Conservation (phyloP, 2,797 vertebrate species). For the Hirundo rustica region DNA sequence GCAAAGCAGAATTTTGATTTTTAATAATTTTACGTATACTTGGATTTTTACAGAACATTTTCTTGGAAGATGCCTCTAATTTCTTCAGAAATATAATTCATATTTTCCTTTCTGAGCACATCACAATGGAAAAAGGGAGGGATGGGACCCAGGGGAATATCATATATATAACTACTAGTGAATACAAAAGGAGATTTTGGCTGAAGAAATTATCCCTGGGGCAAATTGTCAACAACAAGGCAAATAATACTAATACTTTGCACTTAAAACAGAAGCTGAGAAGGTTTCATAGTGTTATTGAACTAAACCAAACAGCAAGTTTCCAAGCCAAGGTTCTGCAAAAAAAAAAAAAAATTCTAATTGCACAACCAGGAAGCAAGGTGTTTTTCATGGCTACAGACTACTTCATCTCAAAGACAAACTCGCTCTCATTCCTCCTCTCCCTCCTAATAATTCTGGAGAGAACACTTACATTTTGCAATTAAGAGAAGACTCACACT, state of each 20-base stretch:
- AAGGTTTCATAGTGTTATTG: background rate
- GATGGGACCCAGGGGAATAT: background rate
- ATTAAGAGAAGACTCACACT: background rate
- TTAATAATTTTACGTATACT: background rate
- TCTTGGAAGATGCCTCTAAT: background rate
- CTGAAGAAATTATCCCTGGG: background rate
- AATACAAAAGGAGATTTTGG: background rate
- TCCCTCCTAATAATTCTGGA: background rate
- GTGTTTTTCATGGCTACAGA: background rate
- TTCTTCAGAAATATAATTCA: background rate
- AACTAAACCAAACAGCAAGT: background rate
- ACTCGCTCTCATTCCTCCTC: background rate
- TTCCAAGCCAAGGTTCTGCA: background rate
- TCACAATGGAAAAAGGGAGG: background rate
- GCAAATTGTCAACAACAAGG: background rate
- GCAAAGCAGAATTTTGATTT: background rate
- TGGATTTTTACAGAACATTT: background rate
- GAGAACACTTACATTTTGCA: background rate
- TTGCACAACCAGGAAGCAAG: background rate
- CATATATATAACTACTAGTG: background rate
- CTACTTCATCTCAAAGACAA: background rate
- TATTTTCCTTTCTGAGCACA: background rate
- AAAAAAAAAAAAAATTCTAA: background rate
- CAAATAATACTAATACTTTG: background rate
- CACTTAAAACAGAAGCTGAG: background rate